Conservation (phyloP, 1,140 invertebrate species). For the Orius insidiosus region DNA sequence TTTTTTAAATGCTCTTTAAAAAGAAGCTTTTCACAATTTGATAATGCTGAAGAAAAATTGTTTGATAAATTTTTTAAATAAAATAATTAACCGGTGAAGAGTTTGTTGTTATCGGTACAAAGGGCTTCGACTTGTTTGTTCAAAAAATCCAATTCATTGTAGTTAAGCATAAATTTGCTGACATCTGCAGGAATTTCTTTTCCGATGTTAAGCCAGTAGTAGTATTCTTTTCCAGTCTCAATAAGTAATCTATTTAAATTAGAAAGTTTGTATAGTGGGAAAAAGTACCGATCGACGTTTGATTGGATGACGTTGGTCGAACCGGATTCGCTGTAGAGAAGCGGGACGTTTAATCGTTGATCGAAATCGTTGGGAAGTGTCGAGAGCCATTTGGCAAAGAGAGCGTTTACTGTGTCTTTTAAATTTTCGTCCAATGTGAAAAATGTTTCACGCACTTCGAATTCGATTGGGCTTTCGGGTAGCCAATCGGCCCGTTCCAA, state of each 20-base stretch:
- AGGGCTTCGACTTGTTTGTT: no score
- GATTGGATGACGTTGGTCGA: slow-evolving; percentile 50
- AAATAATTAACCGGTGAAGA: no score
- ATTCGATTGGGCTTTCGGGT: slow-evolving; percentile 44
- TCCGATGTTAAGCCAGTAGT: no score
- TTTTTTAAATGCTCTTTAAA: slow-evolving; percentile 6
- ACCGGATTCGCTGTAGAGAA: slow-evolving; percentile 46
- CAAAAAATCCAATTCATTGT: no score
- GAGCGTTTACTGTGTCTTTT: slow-evolving; percentile 1
- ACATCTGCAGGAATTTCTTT: no score
- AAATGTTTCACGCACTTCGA: slow-evolving; percentile 35
- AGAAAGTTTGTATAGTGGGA: no score
- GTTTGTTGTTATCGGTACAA: no score
- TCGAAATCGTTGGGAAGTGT: slow-evolving; percentile 24
- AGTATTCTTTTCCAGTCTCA: no score
- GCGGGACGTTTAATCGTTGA: slow-evolving; percentile 43
- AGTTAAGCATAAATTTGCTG: no score
- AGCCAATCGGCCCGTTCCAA: slow-evolving; percentile 53
- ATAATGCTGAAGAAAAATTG: slow-evolving; percentile 6
- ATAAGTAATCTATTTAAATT: no score
- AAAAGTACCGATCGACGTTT: slow-evolving; percentile 52
- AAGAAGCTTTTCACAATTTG: slow-evolving; percentile 8
- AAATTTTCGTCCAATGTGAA: slow-evolving; percentile 1
- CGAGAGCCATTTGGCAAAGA: slow-evolving; percentile 4
- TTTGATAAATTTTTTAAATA: no score